These are phyloP conservation scores for Typhlichthys subterraneus DNA, from an alignment of 2,797 vertebrate genomes.

Conservation along the genomic window DNA sequence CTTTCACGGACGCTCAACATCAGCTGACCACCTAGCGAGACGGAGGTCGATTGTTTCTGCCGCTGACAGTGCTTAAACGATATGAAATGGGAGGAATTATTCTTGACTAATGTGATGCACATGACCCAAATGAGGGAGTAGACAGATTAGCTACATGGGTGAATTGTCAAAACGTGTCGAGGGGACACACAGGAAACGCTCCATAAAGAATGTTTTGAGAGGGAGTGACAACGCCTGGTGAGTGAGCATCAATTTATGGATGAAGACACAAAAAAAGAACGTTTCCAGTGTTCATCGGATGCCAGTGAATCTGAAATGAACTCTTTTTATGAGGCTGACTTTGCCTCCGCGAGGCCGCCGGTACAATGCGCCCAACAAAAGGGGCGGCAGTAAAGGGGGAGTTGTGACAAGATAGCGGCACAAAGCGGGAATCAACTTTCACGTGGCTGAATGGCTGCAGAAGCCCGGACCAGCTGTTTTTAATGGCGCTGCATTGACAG, in stretches of 20 bases:
- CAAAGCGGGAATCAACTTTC: constrained; percentile 83
- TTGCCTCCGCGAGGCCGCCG: constrained; percentile 64
- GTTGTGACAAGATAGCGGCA: constrained; percentile 75
- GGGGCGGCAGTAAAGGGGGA: constrained; percentile 75
- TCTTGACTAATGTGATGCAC: background rate
- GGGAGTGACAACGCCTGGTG: constrained; percentile 67
- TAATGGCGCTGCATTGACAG: constrained; percentile 78
- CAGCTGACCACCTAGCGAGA: constrained; percentile 45
- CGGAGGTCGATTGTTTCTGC: constrained; percentile 39
- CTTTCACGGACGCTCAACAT: constrained; percentile 52
- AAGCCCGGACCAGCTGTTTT: constrained; percentile 81
- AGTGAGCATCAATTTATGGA: constrained; percentile 76
- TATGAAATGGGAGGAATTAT: constrained; percentile 12
- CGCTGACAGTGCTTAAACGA: constrained; percentile 24
- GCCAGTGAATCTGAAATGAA: constrained; percentile 82
- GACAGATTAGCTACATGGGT: constrained; percentile 64
- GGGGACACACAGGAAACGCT: constrained; percentile 64
- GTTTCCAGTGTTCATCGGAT: constrained; percentile 75
- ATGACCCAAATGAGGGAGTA: constrained; percentile 43
- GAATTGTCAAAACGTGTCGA: constrained; percentile 65
- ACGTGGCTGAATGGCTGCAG: constrained; percentile 77
- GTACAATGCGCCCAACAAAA: constrained; percentile 73
- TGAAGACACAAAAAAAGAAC: constrained; percentile 70
- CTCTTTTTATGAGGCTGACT: constrained; percentile 81
- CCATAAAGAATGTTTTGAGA: constrained; percentile 72